Evolutionary conservation across 2,888 invertebrate species (phyloP).

Genomic region (Heliothis peltigera): DNA sequence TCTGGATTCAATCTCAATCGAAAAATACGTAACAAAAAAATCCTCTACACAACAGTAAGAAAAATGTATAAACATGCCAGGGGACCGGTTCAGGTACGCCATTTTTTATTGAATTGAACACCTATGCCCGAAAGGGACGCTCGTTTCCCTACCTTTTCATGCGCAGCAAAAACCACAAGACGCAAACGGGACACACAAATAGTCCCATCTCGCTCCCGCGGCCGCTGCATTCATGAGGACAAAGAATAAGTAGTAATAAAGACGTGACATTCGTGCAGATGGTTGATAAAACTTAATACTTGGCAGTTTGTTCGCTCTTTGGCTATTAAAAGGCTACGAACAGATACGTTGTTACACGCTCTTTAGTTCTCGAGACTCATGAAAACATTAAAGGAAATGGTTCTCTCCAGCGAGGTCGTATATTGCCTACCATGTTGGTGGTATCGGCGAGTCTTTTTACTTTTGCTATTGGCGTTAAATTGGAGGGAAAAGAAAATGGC

Average conservation of each 20-base stretch:
- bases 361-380: constrained; percentile 85
- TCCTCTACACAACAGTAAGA: constrained; percentile 82
- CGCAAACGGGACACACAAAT: constrained; percentile 71
- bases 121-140: constrained; percentile 84
- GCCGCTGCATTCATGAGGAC: constrained; percentile 85
- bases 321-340: constrained; percentile 86
- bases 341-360: constrained; percentile 87
- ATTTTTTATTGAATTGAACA: constrained; percentile 88
- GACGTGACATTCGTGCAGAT: constrained; percentile 89
- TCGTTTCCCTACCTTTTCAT: constrained; percentile 76
- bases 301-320: constrained; percentile 84
- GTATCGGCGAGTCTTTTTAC: constrained; percentile 82
- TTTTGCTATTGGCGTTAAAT: constrained; percentile 84
- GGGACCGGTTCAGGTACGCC: constrained; percentile 88
- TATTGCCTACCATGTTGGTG: constrained; percentile 82
- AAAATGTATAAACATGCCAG: constrained; percentile 88
- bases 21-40: constrained; percentile 85
- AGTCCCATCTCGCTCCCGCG: constrained; percentile 66
- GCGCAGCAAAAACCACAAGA: constrained; percentile 72
- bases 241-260: constrained; percentile 89
- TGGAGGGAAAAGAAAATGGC: constrained; percentile 84
- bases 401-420: constrained; percentile 78
- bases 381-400: constrained; percentile 87
- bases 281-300: constrained; percentile 88
- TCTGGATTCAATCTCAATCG: constrained; percentile 86